Base-by-base conservation (phyloP, 2,113 vertebrate genomes). In the Labeo rohita region DNA sequence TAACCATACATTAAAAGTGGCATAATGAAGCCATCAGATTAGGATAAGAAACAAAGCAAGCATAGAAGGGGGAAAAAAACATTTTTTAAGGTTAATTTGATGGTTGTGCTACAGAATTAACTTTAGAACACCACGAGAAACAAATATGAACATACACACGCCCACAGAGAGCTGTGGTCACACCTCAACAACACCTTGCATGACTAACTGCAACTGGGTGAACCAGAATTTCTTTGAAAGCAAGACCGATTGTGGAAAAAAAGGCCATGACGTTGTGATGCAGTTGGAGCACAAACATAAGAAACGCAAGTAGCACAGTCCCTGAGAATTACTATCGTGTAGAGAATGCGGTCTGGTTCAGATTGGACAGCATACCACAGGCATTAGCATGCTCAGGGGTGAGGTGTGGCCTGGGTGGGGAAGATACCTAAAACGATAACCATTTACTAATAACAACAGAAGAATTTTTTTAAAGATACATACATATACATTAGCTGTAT, bases 321-420 rank as follows among this genome's bases (percentile, higher is more conserved):
- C 45, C 28, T 34, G 43, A 61, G 70, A 52, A 8, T 70, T 18
- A 18, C 39, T 68, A 56, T 76, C 84, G 90, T 90, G 88, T 78
- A 54, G 74, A 93, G 90, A 94, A 92, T 90, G 91, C 87, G 87
- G 90, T 88, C 3, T 4, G 77, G 86, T 16, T 28, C 52, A 80
- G 87, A 89, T 83, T n/a, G n/a, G n/a, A 87, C 87, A 28, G 85
- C 91, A 92, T 94, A 89, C 93, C 93, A 91, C 39, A 89, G 88
- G 66, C 3, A 73, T 91, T 88, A 92, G 89, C 90, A 84, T 84
- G 84, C 21, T n/a, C 73, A 79, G 84, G 28, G 54, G 61, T 76
- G 36, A 80, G 87, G 84, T 39, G 84, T 59, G 75, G 66, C 77
- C 21, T 3, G 52, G 85, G 88, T 83, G 90, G 90, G 89, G 66